Conservation (phyloP, 1,140 invertebrate species). For the Pachyrhynchus sulphureomaculatus region DNA sequence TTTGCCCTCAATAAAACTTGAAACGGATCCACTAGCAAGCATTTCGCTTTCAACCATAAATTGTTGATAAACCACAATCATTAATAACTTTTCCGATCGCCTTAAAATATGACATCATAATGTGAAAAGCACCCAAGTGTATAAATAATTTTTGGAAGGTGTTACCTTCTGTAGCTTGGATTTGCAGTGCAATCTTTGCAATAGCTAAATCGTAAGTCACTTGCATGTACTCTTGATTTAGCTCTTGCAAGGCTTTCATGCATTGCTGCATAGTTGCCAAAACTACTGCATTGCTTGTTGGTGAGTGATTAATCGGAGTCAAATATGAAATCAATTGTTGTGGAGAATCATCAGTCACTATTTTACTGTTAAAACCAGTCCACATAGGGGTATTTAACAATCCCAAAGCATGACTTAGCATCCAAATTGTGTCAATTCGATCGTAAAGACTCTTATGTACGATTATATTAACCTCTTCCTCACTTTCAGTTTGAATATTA, state of each 20-base stretch:
- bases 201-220: constrained; percentile 30
- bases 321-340: constrained; percentile 38
- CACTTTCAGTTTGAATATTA: constrained; percentile 23
- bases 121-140: constrained; percentile 54
- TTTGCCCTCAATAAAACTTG: constrained; percentile 49
- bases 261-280: constrained; percentile 44
- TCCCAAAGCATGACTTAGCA: constrained; percentile 31
- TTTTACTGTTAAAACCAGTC: constrained; percentile 36
- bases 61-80: constrained; percentile 50
- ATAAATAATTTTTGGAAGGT: constrained; percentile 53
- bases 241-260: constrained; percentile 38
- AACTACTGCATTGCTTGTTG: constrained; percentile 43
- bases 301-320: constrained; percentile 43
- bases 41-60: constrained; percentile 51
- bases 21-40: constrained; percentile 42
- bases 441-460: constrained; percentile 1
- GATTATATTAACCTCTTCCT: constrained; percentile 13
- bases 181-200: constrained; percentile 49
- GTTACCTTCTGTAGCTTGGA: constrained; percentile 46
- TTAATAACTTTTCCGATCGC: constrained; percentile 53
- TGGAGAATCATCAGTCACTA: constrained; percentile 27
- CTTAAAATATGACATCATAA: constrained; percentile 56
- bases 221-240: constrained; percentile 42
- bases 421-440: constrained; percentile 26
- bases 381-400: constrained; percentile 37